These are phyloP conservation scores for Drosophila setosimentum DNA, from an alignment of 2,888 invertebrate genomes.

Conservation along the genomic window DNA sequence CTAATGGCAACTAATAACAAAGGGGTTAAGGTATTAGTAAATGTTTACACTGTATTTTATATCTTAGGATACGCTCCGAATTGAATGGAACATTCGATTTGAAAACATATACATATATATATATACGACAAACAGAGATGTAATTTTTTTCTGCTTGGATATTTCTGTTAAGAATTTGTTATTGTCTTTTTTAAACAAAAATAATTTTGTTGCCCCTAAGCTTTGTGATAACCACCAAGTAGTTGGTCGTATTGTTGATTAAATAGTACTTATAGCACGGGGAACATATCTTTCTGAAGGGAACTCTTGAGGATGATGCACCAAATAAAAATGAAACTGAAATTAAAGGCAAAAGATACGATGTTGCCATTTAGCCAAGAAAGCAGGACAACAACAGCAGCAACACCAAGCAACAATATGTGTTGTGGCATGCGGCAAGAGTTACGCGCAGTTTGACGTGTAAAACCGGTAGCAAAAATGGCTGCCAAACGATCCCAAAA, in stretches of 20 bases:
- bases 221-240: not conserved
- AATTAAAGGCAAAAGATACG: constrained; percentile 25
- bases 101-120: not conserved
- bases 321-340: constrained; percentile 21
- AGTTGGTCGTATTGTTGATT: not conserved
- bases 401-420: constrained; percentile 38
- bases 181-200: no score
- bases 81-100: not conserved
- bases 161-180: not conserved
- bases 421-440: constrained; percentile 74
- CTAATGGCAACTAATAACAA: not conserved
- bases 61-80: not conserved
- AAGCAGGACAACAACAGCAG: constrained; percentile 33
- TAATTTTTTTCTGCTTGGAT: not conserved
- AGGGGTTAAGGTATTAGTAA: not conserved
- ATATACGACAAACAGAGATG: no score
- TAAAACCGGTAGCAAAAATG: constrained; percentile 79
- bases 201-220: no score
- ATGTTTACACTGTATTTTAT: not conserved
- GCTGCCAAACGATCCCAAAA: constrained; percentile 50
- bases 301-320: constrained; percentile 2
- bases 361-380: constrained; percentile 24
- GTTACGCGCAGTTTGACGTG: constrained; percentile 78
- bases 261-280: not conserved
- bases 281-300: not conserved